Evolutionary conservation across 2,113 vertebrate species (phyloP).

Genomic region (Pomatorhinus ruficollis): DNA sequence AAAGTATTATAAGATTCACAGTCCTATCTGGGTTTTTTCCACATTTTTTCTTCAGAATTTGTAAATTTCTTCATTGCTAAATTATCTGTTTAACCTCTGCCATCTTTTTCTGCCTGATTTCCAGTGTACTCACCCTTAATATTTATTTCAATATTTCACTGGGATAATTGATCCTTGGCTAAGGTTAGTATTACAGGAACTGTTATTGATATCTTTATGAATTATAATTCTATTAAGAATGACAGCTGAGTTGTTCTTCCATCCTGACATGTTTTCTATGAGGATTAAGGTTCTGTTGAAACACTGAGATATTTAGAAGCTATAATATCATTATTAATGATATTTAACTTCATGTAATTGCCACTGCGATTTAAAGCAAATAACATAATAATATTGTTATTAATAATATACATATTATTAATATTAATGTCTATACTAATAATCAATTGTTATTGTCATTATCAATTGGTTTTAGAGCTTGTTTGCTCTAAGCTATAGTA

Average conservation of each 20-base stretch:
- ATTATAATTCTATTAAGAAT: not conserved
- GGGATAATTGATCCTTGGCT: not conserved
- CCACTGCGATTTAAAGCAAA: not conserved
- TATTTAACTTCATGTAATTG: no score
- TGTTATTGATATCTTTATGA: not conserved
- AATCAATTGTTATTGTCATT: not conserved
- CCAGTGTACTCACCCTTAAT: not conserved
- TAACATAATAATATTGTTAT: not conserved
- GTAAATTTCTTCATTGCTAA: not conserved
- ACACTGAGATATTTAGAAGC: not conserved
- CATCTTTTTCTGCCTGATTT: not conserved
- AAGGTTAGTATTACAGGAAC: not conserved
- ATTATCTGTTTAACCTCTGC: not conserved
- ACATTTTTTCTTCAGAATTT: not conserved
- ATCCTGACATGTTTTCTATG: not conserved
- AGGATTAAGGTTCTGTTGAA: not conserved
- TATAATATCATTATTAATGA: no score
- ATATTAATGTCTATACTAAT: not conserved
- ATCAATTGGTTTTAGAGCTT: not conserved
- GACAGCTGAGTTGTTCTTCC: not conserved
- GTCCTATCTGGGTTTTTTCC: not conserved
- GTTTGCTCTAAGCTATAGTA: not conserved
- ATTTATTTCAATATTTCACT: not conserved
- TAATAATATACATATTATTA: not conserved
- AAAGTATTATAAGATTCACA: not conserved